Percentiles rank a stretch among this genome's conserved stretches.
phyloP scores from a whole-genome alignment of 2,797 vertebrate species.

The Nothura maculosa region DNA sequence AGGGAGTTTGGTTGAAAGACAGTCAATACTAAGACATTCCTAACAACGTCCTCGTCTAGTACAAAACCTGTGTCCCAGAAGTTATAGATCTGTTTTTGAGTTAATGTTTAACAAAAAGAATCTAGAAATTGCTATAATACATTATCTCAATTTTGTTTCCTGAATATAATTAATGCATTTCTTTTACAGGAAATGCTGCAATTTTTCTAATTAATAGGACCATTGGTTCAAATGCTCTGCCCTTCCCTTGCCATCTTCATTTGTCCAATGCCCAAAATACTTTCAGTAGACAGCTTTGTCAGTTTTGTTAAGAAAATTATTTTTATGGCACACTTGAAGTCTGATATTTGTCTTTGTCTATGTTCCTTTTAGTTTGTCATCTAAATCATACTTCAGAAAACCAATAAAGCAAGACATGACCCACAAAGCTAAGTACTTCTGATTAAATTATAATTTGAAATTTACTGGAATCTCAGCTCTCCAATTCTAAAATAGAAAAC shows the following conservation, averaged over 20 bases:
- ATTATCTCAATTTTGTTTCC: not conserved
- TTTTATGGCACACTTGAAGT: conserved; percentile 9
- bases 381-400: conserved; percentile 19
- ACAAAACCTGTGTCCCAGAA: not conserved
- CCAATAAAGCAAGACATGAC: conserved; percentile 7
- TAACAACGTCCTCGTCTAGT: not conserved
- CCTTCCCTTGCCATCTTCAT: not conserved
- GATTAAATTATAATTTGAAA: conserved; percentile 33
- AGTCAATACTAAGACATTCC: not conserved
- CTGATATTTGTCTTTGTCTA: not conserved
- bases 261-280: conserved; percentile 14
- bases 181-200: conserved; percentile 14
- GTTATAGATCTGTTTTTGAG: not conserved
- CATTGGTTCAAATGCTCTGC: conserved; percentile 8
- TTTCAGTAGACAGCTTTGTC: conserved; percentile 33
- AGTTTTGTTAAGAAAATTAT: conserved; percentile 40
- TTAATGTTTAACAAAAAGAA: not conserved
- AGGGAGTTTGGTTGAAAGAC: not conserved
- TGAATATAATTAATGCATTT: not conserved
- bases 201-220: not conserved
- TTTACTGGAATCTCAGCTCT: not conserved
- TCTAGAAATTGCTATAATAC: not conserved
- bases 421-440: not conserved
- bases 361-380: not conserved
- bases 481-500: not conserved